Evolutionary conservation across 2,797 vertebrate species (phyloP).

Genomic region (Syngnathus rostellatus): DNA sequence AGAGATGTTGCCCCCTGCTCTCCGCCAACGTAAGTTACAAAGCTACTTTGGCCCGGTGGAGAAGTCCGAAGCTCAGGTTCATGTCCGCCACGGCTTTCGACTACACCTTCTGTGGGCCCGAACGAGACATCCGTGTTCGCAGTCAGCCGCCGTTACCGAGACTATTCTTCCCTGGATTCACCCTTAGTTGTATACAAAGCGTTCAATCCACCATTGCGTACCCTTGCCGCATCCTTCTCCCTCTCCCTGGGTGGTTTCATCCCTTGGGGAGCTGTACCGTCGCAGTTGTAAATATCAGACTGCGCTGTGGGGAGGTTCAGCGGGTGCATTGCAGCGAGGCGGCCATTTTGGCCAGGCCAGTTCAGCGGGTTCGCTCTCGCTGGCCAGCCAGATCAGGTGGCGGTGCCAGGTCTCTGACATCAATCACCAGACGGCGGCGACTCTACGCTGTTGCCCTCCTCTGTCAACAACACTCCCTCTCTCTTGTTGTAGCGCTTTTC

Average conservation of each 20-base stretch:
- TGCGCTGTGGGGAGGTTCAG: constrained; percentile 48
- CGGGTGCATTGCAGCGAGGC: constrained; percentile 64
- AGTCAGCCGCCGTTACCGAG: constrained; percentile 28
- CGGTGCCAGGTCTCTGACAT: constrained; percentile 72
- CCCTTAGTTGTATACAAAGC: neutral
- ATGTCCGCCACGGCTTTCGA: constrained; percentile 17
- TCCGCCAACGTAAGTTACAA: neutral
- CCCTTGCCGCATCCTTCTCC: constrained; percentile 4
- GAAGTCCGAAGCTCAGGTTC: constrained; percentile 18
- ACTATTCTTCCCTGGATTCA: constrained; percentile 39
- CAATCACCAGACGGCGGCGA: constrained; percentile 67
- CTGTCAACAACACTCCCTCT: constrained; percentile 31
- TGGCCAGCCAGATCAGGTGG: constrained; percentile 69
- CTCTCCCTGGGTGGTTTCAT: constrained; percentile 10
- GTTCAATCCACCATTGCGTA: constrained; percentile 12
- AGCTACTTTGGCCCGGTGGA: neutral
- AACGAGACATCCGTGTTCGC: constrained; percentile 18
- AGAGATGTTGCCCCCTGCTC: neutral
- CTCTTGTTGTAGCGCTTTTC: constrained; percentile 7
- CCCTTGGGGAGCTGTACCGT: constrained; percentile 19
- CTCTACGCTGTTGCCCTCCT: constrained; percentile 51
- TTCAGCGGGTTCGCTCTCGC: constrained; percentile 72
- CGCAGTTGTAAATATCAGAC: constrained; percentile 31
- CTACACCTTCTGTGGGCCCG: constrained; percentile 33
- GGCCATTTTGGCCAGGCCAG: constrained; percentile 62